Evolutionary conservation across 2,113 vertebrate genomes (phyloP).

Genomic region (Abramis brama): DNA sequence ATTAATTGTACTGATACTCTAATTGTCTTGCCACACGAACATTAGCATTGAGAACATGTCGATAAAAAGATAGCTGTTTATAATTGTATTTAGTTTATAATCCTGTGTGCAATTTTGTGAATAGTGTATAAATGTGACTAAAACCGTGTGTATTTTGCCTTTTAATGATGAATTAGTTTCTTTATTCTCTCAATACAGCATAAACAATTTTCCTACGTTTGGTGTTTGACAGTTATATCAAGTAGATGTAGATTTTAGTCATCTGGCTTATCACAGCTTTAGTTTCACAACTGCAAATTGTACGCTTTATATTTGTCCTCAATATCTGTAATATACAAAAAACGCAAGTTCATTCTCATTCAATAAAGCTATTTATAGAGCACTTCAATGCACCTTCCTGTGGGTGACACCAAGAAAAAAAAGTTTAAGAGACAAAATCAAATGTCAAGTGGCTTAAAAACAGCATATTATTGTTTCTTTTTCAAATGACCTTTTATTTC

Average conservation of each 20-base stretch:
- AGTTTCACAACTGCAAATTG: slow-evolving; percentile 55
- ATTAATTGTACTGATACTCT: slow-evolving; percentile 4
- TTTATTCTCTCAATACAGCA: slow-evolving; percentile 57
- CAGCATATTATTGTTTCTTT: too few species aligned
- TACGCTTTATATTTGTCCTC: slow-evolving; percentile 50
- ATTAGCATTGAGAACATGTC: not conserved
- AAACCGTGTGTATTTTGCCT: slow-evolving; percentile 66
- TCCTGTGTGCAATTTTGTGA: slow-evolving; percentile 72
- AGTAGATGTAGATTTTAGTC: slow-evolving; percentile 59
- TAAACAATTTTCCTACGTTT: slow-evolving; percentile 57
- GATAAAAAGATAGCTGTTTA: slow-evolving; percentile 48
- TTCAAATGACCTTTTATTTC: too few species aligned
- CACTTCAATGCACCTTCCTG: too few species aligned
- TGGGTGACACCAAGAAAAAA: too few species aligned
- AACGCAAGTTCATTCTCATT: not conserved
- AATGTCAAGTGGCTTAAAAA: too few species aligned
- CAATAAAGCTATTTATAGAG: too few species aligned
- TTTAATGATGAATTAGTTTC: slow-evolving; percentile 60
- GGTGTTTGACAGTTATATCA: slow-evolving; percentile 65
- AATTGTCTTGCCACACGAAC: slow-evolving; percentile 10
- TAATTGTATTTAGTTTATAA: slow-evolving; percentile 71
- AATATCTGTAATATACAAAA: slow-evolving; percentile 65
- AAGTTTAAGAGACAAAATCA: too few species aligned
- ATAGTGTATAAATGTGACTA: slow-evolving; percentile 66
- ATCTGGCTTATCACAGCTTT: slow-evolving; percentile 53